phyloP scores from a whole-genome alignment of 1,140 invertebrate genomes.

The Ceratosolen solmsi region DNA sequence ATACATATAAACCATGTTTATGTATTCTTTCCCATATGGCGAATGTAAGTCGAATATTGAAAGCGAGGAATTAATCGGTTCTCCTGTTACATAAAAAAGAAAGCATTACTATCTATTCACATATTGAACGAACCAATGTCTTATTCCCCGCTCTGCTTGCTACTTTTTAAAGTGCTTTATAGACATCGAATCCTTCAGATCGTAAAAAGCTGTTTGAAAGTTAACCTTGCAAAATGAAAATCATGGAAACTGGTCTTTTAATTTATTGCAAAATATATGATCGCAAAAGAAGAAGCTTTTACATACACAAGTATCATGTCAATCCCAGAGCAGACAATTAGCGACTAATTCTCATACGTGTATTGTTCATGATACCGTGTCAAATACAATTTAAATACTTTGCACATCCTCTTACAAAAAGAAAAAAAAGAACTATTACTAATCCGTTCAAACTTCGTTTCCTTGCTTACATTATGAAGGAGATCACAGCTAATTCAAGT shows the following conservation, averaged over 20 bases:
- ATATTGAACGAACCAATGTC: neutral
- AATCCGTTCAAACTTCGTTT: too few species aligned
- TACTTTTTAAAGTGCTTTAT: too few species aligned
- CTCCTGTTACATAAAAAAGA: too few species aligned
- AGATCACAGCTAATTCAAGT: too few species aligned
- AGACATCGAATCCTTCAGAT: too few species aligned
- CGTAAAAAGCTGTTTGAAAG: too few species aligned
- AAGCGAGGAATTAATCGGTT: neutral
- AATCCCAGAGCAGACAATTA: neutral
- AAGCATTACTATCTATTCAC: neutral
- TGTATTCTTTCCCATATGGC: neutral
- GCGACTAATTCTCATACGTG: neutral
- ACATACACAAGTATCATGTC: neutral
- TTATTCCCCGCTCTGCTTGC: too few species aligned
- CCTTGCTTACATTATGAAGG: too few species aligned
- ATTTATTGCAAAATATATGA: neutral
- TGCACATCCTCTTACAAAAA: neutral
- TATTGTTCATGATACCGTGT: neutral
- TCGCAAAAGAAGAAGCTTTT: neutral
- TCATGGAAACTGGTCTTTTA: too few species aligned
- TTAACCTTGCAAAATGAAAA: too few species aligned
- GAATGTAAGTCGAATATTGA: neutral
- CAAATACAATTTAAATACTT: neutral
- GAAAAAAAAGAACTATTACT: too few species aligned
- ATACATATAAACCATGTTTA: too few species aligned